Base-by-base conservation (phyloP, 2,113 vertebrate species). In the Rallus limicola region DNA sequence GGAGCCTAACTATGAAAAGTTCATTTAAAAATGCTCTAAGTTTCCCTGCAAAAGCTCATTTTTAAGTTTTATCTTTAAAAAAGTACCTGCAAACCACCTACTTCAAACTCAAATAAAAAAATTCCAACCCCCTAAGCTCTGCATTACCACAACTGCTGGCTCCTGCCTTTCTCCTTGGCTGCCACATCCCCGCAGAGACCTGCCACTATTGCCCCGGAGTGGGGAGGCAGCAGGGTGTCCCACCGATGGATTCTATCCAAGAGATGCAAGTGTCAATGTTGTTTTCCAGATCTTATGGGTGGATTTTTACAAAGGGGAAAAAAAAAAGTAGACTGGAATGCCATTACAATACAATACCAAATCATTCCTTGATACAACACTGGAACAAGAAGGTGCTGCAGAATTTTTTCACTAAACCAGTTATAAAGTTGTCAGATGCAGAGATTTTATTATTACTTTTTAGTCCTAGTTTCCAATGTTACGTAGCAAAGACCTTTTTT, bases 291-390 rank as follows among this genome's bases (percentile, higher is more conserved):
- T 44, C 65, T 56, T 48, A 24, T 1, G 74, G 81, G 62, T 91
- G 83, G 83, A 87, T 91, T 93, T 93, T 93, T 82, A 63, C 83
- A 93, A 40, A 5, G 34, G 63, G 42, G 72, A 85, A 92, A 92
- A 79, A 90, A 94, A 91, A 86, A 80, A 19, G 42, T 48, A 94
- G 81, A 65, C 21, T 65, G 80, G 59, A 74, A 82, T 55, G 65
- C 67, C 77, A 63, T 63, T 59, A 23, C 28, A 40, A 44, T 26
- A 34, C 52, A 53, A 29, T 8, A 75, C n/a, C 4, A 5, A 3
- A 0, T 44, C 0, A 0, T 55, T 55, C 46, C 48, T 60, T 44
- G 46, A 5, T 7, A 4, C 15, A 48, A 63, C 1, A 1, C 17
- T 20, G 26, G 25, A 81, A 56, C 42, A 82, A 3, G 4, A 42